phyloP scores from a whole-genome alignment of 2,797 vertebrate genomes.

The Gobionotothen gibberifrons region DNA sequence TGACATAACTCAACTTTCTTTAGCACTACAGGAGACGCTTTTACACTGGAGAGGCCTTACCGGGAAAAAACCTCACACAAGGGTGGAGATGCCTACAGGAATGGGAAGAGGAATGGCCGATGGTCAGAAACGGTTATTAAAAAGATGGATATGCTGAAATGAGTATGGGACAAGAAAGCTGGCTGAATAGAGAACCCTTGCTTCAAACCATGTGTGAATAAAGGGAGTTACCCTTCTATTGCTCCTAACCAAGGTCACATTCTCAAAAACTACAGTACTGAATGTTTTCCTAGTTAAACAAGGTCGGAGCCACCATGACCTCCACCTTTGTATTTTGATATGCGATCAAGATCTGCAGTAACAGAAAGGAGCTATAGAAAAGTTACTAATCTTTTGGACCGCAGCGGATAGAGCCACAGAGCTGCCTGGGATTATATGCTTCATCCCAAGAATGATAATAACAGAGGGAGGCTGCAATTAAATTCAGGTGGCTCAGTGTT shows the following conservation, averaged over 20 bases:
- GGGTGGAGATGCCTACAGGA: constrained; percentile 32
- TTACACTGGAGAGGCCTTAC: neutral
- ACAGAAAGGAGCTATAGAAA: constrained; percentile 12
- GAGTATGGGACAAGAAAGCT: neutral
- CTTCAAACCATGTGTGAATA: constrained; percentile 30
- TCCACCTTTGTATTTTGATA: constrained; percentile 21
- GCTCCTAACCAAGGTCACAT: constrained; percentile 9
- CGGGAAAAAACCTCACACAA: constrained; percentile 32
- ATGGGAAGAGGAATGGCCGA: neutral
- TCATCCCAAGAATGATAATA: constrained; percentile 69
- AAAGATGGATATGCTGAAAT: neutral
- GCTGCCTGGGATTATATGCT: constrained; percentile 46
- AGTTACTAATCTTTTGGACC: constrained; percentile 15
- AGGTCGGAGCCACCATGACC: constrained; percentile 2
- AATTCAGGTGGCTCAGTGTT: constrained; percentile 49
- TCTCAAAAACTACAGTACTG: constrained; percentile 14
- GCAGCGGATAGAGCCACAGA: constrained; percentile 34
- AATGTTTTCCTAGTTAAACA: constrained; percentile 12
- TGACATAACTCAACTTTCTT: constrained; percentile 47
- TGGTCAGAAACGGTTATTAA: neutral
- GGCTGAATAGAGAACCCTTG: constrained; percentile 3
- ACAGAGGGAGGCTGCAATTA: constrained; percentile 39
- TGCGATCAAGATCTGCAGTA: constrained; percentile 8
- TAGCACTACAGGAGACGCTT: constrained; percentile 39
- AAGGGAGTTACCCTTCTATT: neutral